Conservation (phyloP, 2,113 vertebrate genomes). For the Cynopterus brachyotis region DNA sequence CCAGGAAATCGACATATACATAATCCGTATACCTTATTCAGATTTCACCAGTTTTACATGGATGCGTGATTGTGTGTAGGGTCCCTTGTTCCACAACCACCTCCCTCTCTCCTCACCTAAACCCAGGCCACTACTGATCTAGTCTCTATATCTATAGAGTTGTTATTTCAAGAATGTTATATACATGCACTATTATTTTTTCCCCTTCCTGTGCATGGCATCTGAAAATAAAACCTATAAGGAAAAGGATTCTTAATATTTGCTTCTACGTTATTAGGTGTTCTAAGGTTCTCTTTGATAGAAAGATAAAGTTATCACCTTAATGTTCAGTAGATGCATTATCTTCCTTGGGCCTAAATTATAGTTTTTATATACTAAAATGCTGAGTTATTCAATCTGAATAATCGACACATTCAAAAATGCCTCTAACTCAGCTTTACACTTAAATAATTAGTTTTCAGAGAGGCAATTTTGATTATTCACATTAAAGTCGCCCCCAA, state of each 20-base stretch:
- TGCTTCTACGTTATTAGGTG: background rate
- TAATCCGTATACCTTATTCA: background rate
- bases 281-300: background rate
- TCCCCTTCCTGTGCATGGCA: slow-evolving; percentile 29
- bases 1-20: background rate
- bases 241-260: slow-evolving; percentile 13
- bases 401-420: slow-evolving; percentile 37
- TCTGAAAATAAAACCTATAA: slow-evolving; percentile 25
- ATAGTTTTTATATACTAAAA: background rate
- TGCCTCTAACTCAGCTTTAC: background rate
- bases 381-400: slow-evolving; percentile 62
- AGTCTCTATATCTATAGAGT: background rate
- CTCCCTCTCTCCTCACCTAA: background rate
- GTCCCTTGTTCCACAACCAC: background rate
- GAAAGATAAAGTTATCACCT: slow-evolving; percentile 26
- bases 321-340: slow-evolving; percentile 49
- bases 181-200: slow-evolving; percentile 72
- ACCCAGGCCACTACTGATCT: background rate
- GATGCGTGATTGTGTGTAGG: background rate
- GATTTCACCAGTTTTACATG: background rate
- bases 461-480: background rate
- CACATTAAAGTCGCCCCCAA: background rate
- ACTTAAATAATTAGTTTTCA: slow-evolving; percentile 1
- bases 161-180: background rate
- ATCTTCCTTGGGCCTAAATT: background rate